Conservation (phyloP, 2,888 invertebrate genomes). For the Synergus itoensis region DNA sequence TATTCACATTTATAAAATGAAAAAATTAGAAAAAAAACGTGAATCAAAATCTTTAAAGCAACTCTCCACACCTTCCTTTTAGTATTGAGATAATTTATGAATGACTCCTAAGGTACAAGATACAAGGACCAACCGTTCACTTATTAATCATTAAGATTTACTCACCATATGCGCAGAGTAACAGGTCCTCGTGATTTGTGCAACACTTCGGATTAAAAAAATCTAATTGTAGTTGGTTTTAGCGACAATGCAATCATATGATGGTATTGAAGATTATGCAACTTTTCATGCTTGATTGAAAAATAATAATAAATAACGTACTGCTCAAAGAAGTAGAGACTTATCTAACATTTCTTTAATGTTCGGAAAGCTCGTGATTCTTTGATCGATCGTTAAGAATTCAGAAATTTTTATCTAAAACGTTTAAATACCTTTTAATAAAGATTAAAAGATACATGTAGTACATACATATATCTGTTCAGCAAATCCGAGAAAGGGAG, state of each 20-base stretch:
- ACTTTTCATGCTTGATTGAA: slow-evolving; percentile 1
- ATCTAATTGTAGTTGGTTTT: not conserved
- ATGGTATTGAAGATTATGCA: not conserved
- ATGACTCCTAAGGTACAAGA: not conserved
- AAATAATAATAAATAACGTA: not conserved
- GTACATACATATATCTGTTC: too few species aligned
- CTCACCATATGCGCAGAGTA: too few species aligned
- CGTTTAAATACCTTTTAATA: too few species aligned
- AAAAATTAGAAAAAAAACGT: too few species aligned
- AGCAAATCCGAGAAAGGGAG: too few species aligned
- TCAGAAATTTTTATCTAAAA: too few species aligned
- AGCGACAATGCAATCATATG: not conserved
- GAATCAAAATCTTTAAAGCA: too few species aligned
- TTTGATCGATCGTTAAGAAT: too few species aligned
- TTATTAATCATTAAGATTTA: not conserved
- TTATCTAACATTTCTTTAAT: not conserved
- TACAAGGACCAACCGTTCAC: slow-evolving; percentile 1
- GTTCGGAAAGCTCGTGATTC: too few species aligned
- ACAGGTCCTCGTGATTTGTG: not conserved
- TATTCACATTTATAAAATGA: too few species aligned
- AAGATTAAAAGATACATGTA: too few species aligned
- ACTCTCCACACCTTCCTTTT: not conserved
- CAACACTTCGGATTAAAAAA: not conserved
- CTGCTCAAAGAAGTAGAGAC: not conserved
- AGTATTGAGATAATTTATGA: not conserved